Base-by-base conservation (phyloP, 92 coral and sea anemone genomes). In the Muricea muricata region DNA sequence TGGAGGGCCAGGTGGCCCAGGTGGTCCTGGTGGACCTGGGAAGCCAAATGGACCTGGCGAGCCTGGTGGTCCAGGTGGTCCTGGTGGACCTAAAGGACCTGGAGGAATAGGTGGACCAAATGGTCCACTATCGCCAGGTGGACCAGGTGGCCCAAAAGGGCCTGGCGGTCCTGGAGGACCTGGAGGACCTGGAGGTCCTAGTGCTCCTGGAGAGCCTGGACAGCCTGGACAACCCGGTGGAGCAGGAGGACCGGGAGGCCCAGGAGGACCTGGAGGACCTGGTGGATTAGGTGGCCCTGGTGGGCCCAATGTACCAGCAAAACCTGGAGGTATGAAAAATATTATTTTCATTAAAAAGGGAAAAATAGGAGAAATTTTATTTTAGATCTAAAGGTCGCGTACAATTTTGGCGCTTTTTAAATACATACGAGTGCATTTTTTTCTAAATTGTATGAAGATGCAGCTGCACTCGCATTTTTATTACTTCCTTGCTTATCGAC, bases 161-260 rank as follows among this genome's bases (percentile, higher is more conserved):
- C 87, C 93, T 14, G 88, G 90, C 21, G 91, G 92, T 35, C 93
- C 93, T 10, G 93, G 93, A 13, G 92, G 93, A 0, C 94, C 93
- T 9, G 89, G 87, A 61, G 89, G 90, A 26, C 82, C 85, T 26
- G 85, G 89, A 50, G 84, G 85, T 13, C 88, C 90, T 28, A 80
- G 90, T 0, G 92, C 78, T 17, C 88, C 94, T 9, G 91, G 93
- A 14, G 91, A 86, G 0, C 97, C 94, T 24, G 91, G 94, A 7
- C 84, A 85, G 46, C 77, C 87, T 28, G 78, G 78, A 61, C 23
- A 26, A 56, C 87, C 89, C 29, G 89, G 91, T 29, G 66, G 65
- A 56, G 90, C 92, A 7, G 84, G 84, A 8, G 85, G 87, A 30
- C 89, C 90, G 25, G 86, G 91, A 40, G 92, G 92, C 17, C 96